Conservation (phyloP, 2,888 invertebrate genomes). For the Oligia latruncula region DNA sequence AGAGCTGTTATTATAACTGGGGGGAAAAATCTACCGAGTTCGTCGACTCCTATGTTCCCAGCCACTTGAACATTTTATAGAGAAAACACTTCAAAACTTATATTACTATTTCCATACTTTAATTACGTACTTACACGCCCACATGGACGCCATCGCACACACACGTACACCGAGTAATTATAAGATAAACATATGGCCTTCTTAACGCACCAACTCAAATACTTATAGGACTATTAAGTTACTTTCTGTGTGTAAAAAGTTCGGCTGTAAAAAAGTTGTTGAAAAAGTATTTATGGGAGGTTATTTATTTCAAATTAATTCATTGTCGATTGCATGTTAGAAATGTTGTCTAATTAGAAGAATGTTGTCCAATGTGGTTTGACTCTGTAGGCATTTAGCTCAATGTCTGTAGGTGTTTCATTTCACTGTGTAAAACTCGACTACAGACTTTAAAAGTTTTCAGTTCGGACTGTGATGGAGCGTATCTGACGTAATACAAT, state of each 20-base stretch:
- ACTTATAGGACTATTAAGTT: conserved; percentile 78
- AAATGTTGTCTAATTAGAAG: conserved; percentile 43
- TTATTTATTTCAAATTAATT: conserved; percentile 55
- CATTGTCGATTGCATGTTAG: conserved; percentile 45
- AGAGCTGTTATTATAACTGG: conserved; percentile 85
- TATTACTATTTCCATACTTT: conserved; percentile 90
- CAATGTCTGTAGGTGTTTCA: conserved; percentile 19
- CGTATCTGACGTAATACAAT: conserved; percentile 30
- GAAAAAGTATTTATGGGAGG: conserved; percentile 41
- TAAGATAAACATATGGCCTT: conserved; percentile 87
- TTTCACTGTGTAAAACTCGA: conserved; percentile 20
- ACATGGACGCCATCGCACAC: conserved; percentile 73
- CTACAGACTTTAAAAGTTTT: conserved; percentile 8
- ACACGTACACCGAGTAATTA: conserved; percentile 77
- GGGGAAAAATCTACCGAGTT: conserved; percentile 82
- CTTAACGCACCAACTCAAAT: conserved; percentile 75
- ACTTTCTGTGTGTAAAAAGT: conserved; percentile 73
- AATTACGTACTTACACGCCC: conserved; percentile 85
- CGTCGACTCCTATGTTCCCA: conserved; percentile 86
- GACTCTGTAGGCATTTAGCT: conserved; percentile 35
- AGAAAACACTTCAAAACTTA: conserved; percentile 90
- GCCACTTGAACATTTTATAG: conserved; percentile 88
- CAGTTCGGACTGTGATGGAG: not conserved
- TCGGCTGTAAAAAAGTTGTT: conserved; percentile 51
- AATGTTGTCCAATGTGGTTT: conserved; percentile 50